Percentiles rank a stretch among this genome's conserved stretches.
phyloP scores from a whole-genome alignment of 2,888 invertebrate species.

The Nematopogon swammerdamellus region DNA sequence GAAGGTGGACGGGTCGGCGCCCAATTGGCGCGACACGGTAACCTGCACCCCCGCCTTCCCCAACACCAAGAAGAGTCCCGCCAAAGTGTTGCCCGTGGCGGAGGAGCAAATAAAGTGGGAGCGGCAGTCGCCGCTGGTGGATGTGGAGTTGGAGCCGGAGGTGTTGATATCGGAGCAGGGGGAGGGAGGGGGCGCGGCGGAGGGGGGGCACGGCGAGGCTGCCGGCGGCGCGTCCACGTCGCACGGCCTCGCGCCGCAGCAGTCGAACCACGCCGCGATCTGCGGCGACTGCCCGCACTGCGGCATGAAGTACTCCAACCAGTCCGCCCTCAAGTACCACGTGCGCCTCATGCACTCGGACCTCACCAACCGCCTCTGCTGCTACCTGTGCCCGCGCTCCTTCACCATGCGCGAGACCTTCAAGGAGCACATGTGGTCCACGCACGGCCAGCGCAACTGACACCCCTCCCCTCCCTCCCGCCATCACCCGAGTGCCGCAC shows the following conservation, averaged over 20 bases:
- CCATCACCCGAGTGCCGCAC: neutral
- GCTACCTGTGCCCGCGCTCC: conserved; percentile 66
- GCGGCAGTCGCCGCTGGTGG: conserved; percentile 43
- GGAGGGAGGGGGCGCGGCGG: conserved; percentile 37
- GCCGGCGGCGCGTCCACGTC: conserved; percentile 43
- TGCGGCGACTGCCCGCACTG: conserved; percentile 68
- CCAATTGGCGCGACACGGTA: conserved; percentile 38
- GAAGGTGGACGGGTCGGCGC: conserved; percentile 25
- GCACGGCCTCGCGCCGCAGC: conserved; percentile 34
- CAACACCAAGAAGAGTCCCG: conserved; percentile 32
- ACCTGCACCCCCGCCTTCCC: conserved; percentile 25
- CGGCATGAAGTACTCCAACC: conserved; percentile 66
- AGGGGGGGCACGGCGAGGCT: conserved; percentile 38
- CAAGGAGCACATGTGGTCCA: conserved; percentile 67
- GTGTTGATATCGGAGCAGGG: conserved; percentile 45
- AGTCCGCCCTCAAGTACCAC: conserved; percentile 67
- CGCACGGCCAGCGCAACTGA: conserved; percentile 62
- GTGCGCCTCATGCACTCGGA: conserved; percentile 68
- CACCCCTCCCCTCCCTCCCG: too few relatives aligned
- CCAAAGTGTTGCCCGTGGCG: conserved; percentile 25
- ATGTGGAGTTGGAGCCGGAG: conserved; percentile 47
- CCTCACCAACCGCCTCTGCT: conserved; percentile 63
- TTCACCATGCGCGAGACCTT: conserved; percentile 66
- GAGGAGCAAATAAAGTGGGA: conserved; percentile 39
- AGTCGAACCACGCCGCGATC: conserved; percentile 49